Conservation (phyloP, 2,113 vertebrate genomes). For the Lipophrys pholis region DNA sequence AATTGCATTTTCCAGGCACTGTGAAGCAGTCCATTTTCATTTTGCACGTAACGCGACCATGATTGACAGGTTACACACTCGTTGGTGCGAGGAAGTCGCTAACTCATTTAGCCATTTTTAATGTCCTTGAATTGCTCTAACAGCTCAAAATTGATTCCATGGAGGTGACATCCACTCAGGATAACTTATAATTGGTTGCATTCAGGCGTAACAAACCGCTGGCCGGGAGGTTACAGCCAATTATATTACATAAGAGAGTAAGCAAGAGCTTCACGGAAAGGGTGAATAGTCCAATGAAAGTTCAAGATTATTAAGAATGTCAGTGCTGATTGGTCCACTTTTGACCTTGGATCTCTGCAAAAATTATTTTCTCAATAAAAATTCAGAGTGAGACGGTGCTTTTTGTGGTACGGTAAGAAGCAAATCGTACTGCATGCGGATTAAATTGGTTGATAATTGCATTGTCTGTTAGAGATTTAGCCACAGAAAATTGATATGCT, state of each 20-base stretch:
- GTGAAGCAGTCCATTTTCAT: not conserved
- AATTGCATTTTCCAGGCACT: not conserved
- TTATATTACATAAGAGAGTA: slow-evolving; percentile 56
- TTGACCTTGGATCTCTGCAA: slow-evolving; percentile 20
- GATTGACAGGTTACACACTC: slow-evolving; percentile 30
- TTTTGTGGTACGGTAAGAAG: slow-evolving; percentile 1
- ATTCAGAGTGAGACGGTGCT: not conserved
- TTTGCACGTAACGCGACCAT: not conserved
- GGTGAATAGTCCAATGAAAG: slow-evolving; percentile 41
- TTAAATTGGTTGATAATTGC: not conserved
- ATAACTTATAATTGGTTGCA: slow-evolving; percentile 72
- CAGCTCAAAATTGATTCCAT: slow-evolving; percentile 50
- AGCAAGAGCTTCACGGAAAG: slow-evolving; percentile 34
- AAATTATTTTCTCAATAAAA: slow-evolving; percentile 20
- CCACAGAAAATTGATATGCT: too few relatives aligned
- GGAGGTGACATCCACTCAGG: slow-evolving; percentile 50
- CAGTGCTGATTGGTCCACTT: slow-evolving; percentile 19
- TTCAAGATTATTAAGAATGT: slow-evolving; percentile 18
- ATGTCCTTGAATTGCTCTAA: slow-evolving; percentile 57
- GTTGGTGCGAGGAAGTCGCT: slow-evolving; percentile 12
- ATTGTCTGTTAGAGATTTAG: too few relatives aligned
- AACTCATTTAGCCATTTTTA: slow-evolving; percentile 48
- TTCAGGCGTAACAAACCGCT: slow-evolving; percentile 57
- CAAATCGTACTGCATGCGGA: not conserved
- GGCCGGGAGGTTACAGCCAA: slow-evolving; percentile 66